A percentile compares a stretch with the other conserved stretches of the same genome.
These are phyloP conservation scores for Cyrtodaria siliqua DNA, from an alignment of 2,888 invertebrate species.

Conservation along the genomic window DNA sequence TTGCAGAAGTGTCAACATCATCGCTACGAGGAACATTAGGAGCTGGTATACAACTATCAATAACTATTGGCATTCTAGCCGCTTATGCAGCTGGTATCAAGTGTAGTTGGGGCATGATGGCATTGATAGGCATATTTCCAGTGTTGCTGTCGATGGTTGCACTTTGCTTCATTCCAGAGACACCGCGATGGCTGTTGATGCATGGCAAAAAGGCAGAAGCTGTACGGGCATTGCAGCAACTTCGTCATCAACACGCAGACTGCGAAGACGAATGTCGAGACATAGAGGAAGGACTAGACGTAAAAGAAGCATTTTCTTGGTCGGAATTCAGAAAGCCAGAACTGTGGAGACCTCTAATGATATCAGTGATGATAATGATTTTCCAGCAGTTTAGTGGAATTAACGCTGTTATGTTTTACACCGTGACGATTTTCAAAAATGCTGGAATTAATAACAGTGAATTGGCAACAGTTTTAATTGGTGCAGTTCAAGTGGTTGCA, in stretches of 20 bases:
- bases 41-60: slow-evolving; percentile 94
- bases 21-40: slow-evolving; percentile 96
- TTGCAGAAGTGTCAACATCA: slow-evolving; percentile 96
- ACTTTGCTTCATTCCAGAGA: slow-evolving; percentile 95
- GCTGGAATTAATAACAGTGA: slow-evolving; percentile 89
- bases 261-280: slow-evolving; percentile 87
- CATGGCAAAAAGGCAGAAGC: slow-evolving; percentile 92
- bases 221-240: slow-evolving; percentile 92
- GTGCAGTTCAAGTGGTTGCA: slow-evolving; percentile 94
- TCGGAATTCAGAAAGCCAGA: slow-evolving; percentile 90
- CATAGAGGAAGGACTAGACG: slow-evolving; percentile 81
- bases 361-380: slow-evolving; percentile 95
- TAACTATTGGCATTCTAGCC: slow-evolving; percentile 93
- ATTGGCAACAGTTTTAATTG: slow-evolving; percentile 93
- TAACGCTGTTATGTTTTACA: slow-evolving; percentile 98
- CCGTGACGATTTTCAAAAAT: slow-evolving; percentile 92
- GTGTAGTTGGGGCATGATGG: slow-evolving; percentile 93
- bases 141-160: slow-evolving; percentile 93
- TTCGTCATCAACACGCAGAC: slow-evolving; percentile 92
- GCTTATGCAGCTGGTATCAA: slow-evolving; percentile 92
- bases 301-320: slow-evolving; percentile 87
- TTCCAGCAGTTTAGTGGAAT: slow-evolving; percentile 98
- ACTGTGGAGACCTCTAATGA: slow-evolving; percentile 91
- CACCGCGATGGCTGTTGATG: slow-evolving; percentile 95
- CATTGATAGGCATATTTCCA: slow-evolving; percentile 91